These are phyloP conservation scores for Danio rerio DNA, from an alignment of 2,113 vertebrate genomes.

Conservation along the genomic window DNA sequence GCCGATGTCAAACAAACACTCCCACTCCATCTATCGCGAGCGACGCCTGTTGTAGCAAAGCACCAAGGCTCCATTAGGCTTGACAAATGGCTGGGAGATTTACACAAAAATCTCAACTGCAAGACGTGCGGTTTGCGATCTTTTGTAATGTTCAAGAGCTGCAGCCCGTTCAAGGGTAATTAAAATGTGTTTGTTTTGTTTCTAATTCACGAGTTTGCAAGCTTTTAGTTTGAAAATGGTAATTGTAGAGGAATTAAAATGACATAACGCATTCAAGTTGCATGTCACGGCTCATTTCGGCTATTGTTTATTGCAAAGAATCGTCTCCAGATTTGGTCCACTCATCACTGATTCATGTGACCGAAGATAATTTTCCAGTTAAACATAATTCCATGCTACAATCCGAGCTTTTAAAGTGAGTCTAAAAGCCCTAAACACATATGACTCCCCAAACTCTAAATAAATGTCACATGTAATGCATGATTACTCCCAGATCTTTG, in stretches of 20 bases:
- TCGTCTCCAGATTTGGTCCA: slow-evolving; percentile 37
- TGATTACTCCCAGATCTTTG: not conserved
- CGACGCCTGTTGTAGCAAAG: slow-evolving; percentile 51
- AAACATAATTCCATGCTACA: slow-evolving; percentile 39
- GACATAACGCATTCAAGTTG: slow-evolving; percentile 5
- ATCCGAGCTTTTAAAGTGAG: slow-evolving; percentile 40
- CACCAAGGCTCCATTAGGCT: slow-evolving; percentile 61
- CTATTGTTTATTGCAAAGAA: slow-evolving; percentile 10
- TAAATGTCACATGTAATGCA: slow-evolving; percentile 68
- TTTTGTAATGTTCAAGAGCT: slow-evolving; percentile 11
- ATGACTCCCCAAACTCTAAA: slow-evolving; percentile 75
- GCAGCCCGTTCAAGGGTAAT: slow-evolving; percentile 2
- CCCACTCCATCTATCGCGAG: slow-evolving; percentile 58
- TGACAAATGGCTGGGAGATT: slow-evolving; percentile 64
- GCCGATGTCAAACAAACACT: slow-evolving; percentile 80
- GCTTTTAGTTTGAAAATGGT: slow-evolving; percentile 27
- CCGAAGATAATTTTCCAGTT: slow-evolving; percentile 3
- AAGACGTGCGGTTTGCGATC: not conserved
- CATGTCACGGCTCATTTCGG: slow-evolving; percentile 31
- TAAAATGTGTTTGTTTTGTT: slow-evolving; percentile 31
- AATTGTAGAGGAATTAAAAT: slow-evolving; percentile 32
- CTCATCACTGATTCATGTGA: not conserved
- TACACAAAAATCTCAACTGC: slow-evolving; percentile 2
- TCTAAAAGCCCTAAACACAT: slow-evolving; percentile 10
- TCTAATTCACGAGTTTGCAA: slow-evolving; percentile 18